Percentiles rank a stretch among this genome's conserved stretches.
phyloP scores from a whole-genome alignment of 2,888 invertebrate genomes.

The Griposia aprilina region DNA sequence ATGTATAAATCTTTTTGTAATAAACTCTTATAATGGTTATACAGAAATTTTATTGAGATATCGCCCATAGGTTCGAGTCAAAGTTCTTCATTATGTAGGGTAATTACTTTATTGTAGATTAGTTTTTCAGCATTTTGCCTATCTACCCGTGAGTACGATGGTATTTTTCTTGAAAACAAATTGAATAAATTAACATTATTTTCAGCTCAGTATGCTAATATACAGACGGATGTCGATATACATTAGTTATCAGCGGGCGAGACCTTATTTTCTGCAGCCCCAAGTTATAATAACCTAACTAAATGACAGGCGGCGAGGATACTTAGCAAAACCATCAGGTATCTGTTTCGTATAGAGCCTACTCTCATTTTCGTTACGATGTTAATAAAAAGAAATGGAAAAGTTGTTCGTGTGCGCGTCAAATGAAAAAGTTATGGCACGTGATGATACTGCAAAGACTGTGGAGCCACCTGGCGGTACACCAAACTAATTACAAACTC shows the following conservation, averaged over 20 bases:
- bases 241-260: slow-evolving; percentile 60
- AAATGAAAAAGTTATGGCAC: slow-evolving; percentile 90
- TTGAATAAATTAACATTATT: slow-evolving; percentile 56
- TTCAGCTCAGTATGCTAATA: slow-evolving; percentile 59
- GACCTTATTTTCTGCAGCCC: slow-evolving; percentile 61
- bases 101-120: slow-evolving; percentile 46
- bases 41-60: slow-evolving; percentile 47
- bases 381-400: slow-evolving; percentile 90
- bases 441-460: slow-evolving; percentile 89
- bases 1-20: slow-evolving; percentile 69
- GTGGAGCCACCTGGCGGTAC: slow-evolving; percentile 84
- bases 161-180: slow-evolving; percentile 51
- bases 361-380: slow-evolving; percentile 89
- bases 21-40: slow-evolving; percentile 57
- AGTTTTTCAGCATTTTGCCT: slow-evolving; percentile 22
- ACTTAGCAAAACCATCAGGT: slow-evolving; percentile 84
- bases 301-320: slow-evolving; percentile 70
- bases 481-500: slow-evolving; percentile 89
- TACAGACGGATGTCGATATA: slow-evolving; percentile 54
- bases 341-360: slow-evolving; percentile 87
- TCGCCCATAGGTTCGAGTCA: slow-evolving; percentile 35
- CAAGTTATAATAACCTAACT: slow-evolving; percentile 67
- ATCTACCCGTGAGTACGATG: background rate
- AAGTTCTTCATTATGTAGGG: slow-evolving; percentile 39
- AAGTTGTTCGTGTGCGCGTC: slow-evolving; percentile 88